Conservation (phyloP, 1,140 invertebrate species). For the Microplitis demolitor region DNA sequence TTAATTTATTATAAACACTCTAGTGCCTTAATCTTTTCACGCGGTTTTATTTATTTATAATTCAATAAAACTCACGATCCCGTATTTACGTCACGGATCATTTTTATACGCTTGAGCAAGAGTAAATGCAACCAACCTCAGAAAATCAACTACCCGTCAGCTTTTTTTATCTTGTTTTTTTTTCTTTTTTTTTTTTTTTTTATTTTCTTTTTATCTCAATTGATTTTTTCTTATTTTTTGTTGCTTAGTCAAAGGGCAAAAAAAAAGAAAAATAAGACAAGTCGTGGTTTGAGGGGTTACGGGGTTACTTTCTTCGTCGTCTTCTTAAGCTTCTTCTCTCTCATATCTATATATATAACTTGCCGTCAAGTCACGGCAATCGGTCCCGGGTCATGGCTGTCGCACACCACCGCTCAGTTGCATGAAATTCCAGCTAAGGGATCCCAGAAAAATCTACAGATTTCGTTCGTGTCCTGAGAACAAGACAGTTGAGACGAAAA, state of each 20-base stretch:
- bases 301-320: constrained; percentile 18
- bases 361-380: constrained; percentile 8
- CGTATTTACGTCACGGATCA: constrained; percentile 4
- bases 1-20: too few relatives aligned
- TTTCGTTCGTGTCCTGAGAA: constrained; percentile 34
- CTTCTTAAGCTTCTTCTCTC: not conserved
- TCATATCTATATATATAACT: not conserved
- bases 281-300: constrained; percentile 14
- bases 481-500: constrained; percentile 8
- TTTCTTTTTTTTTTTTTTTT: too few relatives aligned
- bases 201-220: not conserved
- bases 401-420: constrained; percentile 23
- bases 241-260: not conserved
- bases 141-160: not conserved
- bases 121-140: not conserved
- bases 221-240: not conserved
- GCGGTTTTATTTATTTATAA: not conserved
- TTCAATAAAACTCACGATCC: not conserved
- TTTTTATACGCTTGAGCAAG: not conserved
- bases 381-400: constrained; percentile 29
- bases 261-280: constrained; percentile 4
- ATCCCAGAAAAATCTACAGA: constrained; percentile 45
- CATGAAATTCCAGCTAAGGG: constrained; percentile 38
- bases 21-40: not conserved
- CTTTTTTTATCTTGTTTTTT: not conserved